Percentiles rank a stretch among this genome's conserved stretches.
These are phyloP conservation scores for Rhinatrema bivittatum DNA, from an alignment of 2,797 vertebrate genomes.

Conservation along the genomic window DNA sequence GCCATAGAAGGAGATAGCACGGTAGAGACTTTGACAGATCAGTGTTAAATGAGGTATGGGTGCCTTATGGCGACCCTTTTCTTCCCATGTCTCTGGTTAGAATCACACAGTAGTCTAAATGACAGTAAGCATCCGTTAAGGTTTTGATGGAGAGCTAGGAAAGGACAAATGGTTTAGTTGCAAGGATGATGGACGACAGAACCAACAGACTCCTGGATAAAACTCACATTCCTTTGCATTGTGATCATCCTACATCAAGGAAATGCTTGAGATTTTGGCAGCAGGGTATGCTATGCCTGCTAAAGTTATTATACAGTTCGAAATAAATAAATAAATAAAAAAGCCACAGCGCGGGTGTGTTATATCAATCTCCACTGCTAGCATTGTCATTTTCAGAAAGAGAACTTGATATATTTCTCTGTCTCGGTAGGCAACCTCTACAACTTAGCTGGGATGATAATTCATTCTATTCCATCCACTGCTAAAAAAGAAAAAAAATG, in stretches of 20 bases:
- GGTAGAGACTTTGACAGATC: too few species aligned
- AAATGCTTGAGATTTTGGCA: slow-evolving; percentile 47
- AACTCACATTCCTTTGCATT: slow-evolving; percentile 53
- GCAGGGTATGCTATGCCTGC: slow-evolving; percentile 27
- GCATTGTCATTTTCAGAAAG: slow-evolving; percentile 19
- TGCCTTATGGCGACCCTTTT: too few species aligned
- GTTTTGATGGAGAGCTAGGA: slow-evolving; percentile 37
- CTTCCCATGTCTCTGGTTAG: too few species aligned
- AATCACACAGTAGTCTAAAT: not conserved
- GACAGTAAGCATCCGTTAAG: slow-evolving; percentile 32
- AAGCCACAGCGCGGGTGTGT: slow-evolving; percentile 25
- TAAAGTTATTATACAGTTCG: slow-evolving; percentile 45
- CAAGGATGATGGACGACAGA: slow-evolving; percentile 47
- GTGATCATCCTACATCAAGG: slow-evolving; percentile 50
- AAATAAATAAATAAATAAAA: slow-evolving; percentile 24
- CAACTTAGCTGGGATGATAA: too few species aligned
- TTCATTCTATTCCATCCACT: too few species aligned
- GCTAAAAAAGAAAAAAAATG: too few species aligned
- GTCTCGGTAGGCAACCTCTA: slow-evolving; percentile 14
- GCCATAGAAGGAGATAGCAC: too few species aligned
- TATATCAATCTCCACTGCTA: slow-evolving; percentile 31
- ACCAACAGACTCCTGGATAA: slow-evolving; percentile 27
- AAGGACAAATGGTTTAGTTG: slow-evolving; percentile 38
- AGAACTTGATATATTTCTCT: slow-evolving; percentile 11
- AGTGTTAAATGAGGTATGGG: too few species aligned